Evolutionary conservation across 2,888 invertebrate species (phyloP), one percentile per base, ranked within the genome.

Genomic region (Sarcophaga caerulescens): DNA sequence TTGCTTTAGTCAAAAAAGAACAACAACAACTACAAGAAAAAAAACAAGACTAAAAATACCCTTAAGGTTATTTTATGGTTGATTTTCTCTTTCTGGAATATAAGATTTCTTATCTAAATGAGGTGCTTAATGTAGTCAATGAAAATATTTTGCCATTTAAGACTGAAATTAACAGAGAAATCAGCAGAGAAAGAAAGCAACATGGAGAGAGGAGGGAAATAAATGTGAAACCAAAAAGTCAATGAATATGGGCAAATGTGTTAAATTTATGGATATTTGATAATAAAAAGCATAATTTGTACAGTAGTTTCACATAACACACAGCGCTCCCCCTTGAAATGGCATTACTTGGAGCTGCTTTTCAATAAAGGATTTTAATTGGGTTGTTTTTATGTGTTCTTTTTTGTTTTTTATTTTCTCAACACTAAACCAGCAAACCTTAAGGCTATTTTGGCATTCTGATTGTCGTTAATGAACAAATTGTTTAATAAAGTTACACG

Each of bases 61-160:
- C 85, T 77, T 52, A 77, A 45, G 85, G 76, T 81, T 84, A 77
- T 73, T 84, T 85, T 69, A 84, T 84, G 80, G 85, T 60, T 77
- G 69, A 77, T 84, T 77, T 77, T 76, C 66, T 52, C 81, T 78
- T 69, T 69, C 73, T 14, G 45, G 63, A 84, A 81, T 78, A 47
- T 35, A 73, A 85, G 81, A 84, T 84, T 84, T 81, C 75, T 76
- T 87, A 87, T 87, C 87, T 84, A 76, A 84, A 87, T 84, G 78
- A 84, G 78, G 84, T 87, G 87, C 75, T 81, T 87, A 84, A 81
- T 81, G 75, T 79, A 75, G 74, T 84, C 81, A 78, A 66, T 81
- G 70, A 62, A 78, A 80, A 77, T 81, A 35, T 65, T 69, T 44
- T 68, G 17, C 17, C 60, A 66, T 68, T 68, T 65, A 35, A 59